Percentiles rank a stretch among this genome's conserved stretches.
Evolutionary conservation across 2,888 invertebrate genomes (phyloP).

Genomic region (Phalangium opilio): DNA sequence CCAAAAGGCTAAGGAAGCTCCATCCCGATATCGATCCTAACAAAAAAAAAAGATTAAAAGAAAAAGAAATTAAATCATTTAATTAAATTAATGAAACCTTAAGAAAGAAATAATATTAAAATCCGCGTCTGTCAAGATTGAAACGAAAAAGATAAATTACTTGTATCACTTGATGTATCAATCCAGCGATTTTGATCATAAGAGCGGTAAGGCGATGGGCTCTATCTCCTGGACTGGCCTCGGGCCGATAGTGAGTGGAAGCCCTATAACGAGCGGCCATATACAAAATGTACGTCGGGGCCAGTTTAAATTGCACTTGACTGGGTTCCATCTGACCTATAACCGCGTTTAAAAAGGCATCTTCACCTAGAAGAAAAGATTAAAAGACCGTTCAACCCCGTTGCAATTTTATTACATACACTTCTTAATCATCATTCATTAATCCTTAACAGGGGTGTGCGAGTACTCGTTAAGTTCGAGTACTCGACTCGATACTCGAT

Average conservation of each 20-base stretch:
- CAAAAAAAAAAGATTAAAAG: conserved; percentile 17
- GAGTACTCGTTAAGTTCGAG: too few species aligned
- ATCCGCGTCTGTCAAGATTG: too few species aligned
- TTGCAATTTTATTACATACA: too few species aligned
- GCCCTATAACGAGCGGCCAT: conserved; percentile 84
- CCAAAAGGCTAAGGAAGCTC: conserved; percentile 66
- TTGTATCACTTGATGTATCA: conserved; percentile 70
- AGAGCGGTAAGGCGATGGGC: conserved; percentile 79
- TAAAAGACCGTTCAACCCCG: conserved; percentile 2
- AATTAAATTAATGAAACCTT: too few species aligned
- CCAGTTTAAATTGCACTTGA: conserved; percentile 65
- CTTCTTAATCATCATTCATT: too few species aligned
- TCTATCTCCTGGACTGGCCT: conserved; percentile 75
- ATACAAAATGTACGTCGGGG: conserved; percentile 93
- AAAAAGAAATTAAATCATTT: too few species aligned
- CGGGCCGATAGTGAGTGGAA: conserved; percentile 83
- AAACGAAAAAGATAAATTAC: conserved; percentile 32
- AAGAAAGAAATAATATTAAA: too few species aligned
- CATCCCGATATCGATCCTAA: conserved; percentile 67
- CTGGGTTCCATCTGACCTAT: conserved; percentile 72
- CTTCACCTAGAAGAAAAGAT: conserved; percentile 45
- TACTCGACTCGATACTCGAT: too few species aligned
- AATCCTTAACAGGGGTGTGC: too few species aligned
- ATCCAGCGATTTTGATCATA: conserved; percentile 73
- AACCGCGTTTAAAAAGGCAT: conserved; percentile 73